Base-by-base conservation (phyloP, 2,888 invertebrate species). In the Lydus trimaculatus region DNA sequence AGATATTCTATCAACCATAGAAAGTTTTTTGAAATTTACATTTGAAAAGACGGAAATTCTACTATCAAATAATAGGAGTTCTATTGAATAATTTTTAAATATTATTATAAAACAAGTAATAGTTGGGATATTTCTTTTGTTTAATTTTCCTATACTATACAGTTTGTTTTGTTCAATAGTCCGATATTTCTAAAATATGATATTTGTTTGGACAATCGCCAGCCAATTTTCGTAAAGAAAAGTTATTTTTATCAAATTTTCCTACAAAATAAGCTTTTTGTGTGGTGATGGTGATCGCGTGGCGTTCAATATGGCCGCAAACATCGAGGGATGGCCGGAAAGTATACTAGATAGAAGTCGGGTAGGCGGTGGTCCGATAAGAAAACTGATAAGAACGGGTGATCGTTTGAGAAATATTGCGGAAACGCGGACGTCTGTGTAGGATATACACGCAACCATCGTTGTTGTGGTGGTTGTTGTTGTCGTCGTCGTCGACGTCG, bases 371-470 rank as follows among this genome's bases (percentile, higher is more conserved):
- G 79, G 78, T 72, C 75, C 75, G 82, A 82, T 82, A 82, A 80
- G 80, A 76, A 77, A 74, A 76, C 76, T 76, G 79, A 79, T 80
- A 80, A 79, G 78, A 75, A 80, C 61, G 70, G 77, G 76, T 77
- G 81, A 82, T 82, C 81, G 80, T 73, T 76, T 73, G 78, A 82
- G 82, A 83, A 83, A 81, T 83, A 83, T 83, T 81, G 82, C 81
- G 83, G 82, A 83, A 82, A 79, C 79, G 79, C 76, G 79, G 79
- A 77, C 78, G 78, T 79, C 78, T 79, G 78, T 80, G 75, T 80
- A 79, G 78, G 81, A 82, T 82, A 81, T 11, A 48, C 83, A 83
- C 83, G 83, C 83, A 79, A 83, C 73, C 76, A 43, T 9, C 74
- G 77, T 78, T 73, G 67, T 65, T 60, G 58, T 65, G 9, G 20